Base-by-base conservation (phyloP, 2,797 vertebrate genomes). In the Dromococcyx pavoninus region DNA sequence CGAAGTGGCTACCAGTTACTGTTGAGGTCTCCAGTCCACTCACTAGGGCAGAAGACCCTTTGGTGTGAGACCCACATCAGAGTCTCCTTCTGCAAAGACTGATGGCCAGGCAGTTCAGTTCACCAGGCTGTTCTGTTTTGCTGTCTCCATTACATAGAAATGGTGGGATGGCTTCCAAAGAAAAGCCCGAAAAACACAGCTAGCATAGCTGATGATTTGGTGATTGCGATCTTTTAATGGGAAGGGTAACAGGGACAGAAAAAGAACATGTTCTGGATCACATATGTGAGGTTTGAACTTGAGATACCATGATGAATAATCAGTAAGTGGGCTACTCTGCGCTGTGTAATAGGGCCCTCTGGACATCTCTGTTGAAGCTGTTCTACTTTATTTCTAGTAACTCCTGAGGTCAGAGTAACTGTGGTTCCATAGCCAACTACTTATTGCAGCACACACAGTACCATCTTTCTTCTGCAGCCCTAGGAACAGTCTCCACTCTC, bases 271-370 rank as follows among this genome's bases (percentile, higher is more conserved):
- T n/a, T 44, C n/a, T 77, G 44, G n/a, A 33, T 72, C 33, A 25
- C 13, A 15, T 17, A 35, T 0, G 3, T 35, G 23, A 30, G 18
- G 19, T 43, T 33, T 69, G 43, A 62, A 41, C 32, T 35, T 39
- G 43, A 7, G 16, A 30, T 57, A 62, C 30, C n/a, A 0, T 43
- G 17, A 33, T 11, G 13, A 58, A 28, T 28, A 74, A 7, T 10
- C 5, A 21, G 14, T 41, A 25, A 35, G 0, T 0, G 69, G 19
- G 8, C 8, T 64, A 4, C 37, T 50, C 50, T 60, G 44, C 10
- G 8, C 32, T 41, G 9, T 13, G 27, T n/a, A 17, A 25, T 21
- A 61, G 25, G 46, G 28, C 48, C 24, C 23, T 80, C 32, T 32
- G 13, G 28, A 17, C 9, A 1, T 44, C 8, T 44, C 43, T 7